Evolutionary conservation across 1,140 invertebrate species (phyloP).

Genomic region (Brachionus asplanchnoidis): DNA sequence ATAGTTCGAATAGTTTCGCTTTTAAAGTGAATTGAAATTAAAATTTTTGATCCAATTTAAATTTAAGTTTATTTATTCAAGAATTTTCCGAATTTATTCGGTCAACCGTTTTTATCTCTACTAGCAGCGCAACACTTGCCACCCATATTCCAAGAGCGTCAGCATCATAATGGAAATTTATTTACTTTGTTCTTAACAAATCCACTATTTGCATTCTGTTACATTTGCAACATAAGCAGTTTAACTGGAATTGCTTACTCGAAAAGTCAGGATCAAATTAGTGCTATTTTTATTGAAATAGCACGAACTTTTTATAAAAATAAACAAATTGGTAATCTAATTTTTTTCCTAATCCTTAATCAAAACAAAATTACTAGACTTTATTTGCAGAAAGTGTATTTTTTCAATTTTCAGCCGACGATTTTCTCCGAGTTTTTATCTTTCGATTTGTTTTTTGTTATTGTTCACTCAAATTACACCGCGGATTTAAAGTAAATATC

Average conservation of each 20-base stretch:
- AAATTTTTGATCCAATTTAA: not conserved
- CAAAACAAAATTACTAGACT: not conserved
- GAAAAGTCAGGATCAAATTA: conserved; percentile 68
- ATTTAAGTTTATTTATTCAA: conserved; percentile 45
- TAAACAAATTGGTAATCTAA: not conserved
- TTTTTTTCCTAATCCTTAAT: not conserved
- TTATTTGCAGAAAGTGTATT: conserved; percentile 54
- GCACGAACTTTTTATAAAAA: conserved; percentile 14
- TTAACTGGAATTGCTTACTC: conserved; percentile 83
- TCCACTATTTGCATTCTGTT: conserved; percentile 84
- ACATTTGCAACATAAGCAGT: conserved; percentile 76
- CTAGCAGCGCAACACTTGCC: conserved; percentile 88
- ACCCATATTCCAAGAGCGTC: conserved; percentile 65
- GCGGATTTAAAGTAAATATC: conserved; percentile 63
- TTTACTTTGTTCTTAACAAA: conserved; percentile 92
- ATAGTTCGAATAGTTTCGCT: conserved; percentile 88
- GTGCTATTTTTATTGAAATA: conserved; percentile 35
- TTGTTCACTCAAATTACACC: conserved; percentile 76
- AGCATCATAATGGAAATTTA: conserved; percentile 76
- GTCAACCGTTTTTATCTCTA: conserved; percentile 84
- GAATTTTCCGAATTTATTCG: conserved; percentile 84
- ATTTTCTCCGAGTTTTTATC: conserved; percentile 79
- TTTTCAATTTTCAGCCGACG: conserved; percentile 83
- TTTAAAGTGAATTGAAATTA: conserved; percentile 63
- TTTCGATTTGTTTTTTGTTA: conserved; percentile 88